Evolutionary conservation across 1,140 invertebrate genomes (phyloP), one percentile per base, ranked within the genome.

Genomic region (Arion vulgaris): DNA sequence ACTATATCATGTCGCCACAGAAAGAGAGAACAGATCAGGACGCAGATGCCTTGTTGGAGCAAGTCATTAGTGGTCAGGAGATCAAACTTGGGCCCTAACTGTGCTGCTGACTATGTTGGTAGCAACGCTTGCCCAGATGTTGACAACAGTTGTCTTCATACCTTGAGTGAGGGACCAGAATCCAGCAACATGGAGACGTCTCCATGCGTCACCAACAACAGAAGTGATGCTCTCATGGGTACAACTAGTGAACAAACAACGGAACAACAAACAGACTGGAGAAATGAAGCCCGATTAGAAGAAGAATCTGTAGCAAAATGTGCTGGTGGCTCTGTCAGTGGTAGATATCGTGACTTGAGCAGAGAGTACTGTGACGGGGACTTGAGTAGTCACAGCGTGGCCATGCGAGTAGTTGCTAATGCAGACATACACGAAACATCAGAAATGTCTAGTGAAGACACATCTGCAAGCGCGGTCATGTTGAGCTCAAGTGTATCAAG

Each of bases 31-130:
- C 73, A 1, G 45, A 75, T 1, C 2, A 32, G 5, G 45, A 49
- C 17, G 73, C 73, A 2, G 73, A 75, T 26, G 73, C 7, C 9
- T 28, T 75, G n/a, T 45, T 75, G 19, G 73, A 75, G 39, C 73
- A 75, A 51, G 73, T 75, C 23, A 75, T 75, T 34, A 49, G 49
- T 15, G 73, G 73, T 2, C 13, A 34, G 26, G 41, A 2, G 15
- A 45, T 53, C 41, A n/a, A 34, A 32, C 0, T 15, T 75, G 73
- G 73, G 73, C 13, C 73, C 73, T 17, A 75, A 51, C 34, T 53
- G 39, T 51, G 26, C 23, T 26, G 7, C 23, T 5, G n/a, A 11
- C 19, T 19, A 19, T 19, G 5, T 4, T n/a, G 53, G 15, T 9
- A 2, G 7, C 19, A 4, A 57, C 4, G 17, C 26, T 19, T 57